These are phyloP conservation scores for Porites cylindrica DNA, from an alignment of 92 coral and sea anemone species.

Conservation along the genomic window DNA sequence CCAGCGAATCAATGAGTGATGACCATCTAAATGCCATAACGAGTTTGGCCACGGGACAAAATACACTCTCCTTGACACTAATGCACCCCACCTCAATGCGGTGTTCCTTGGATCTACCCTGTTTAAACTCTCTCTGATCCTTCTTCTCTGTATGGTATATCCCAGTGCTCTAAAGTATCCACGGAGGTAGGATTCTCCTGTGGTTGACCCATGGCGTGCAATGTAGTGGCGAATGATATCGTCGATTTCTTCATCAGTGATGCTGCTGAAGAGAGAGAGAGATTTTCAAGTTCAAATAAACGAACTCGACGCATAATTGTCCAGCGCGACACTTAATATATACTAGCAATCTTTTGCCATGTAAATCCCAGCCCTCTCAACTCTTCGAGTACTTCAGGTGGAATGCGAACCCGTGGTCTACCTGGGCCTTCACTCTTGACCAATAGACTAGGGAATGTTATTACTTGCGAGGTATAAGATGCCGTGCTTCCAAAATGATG, in stretches of 20 bases:
- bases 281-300: slow-evolving; percentile 37
- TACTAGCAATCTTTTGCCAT: slow-evolving; percentile 57
- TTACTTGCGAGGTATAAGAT: neutral
- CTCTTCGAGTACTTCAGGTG: slow-evolving; percentile 50
- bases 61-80: too few relatives aligned
- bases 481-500: slow-evolving; percentile 17
- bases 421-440: slow-evolving; percentile 46
- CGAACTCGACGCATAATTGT: slow-evolving; percentile 63
- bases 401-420: slow-evolving; percentile 52
- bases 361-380: slow-evolving; percentile 58
- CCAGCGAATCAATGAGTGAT: slow-evolving; percentile 82
- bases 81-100: slow-evolving; percentile 20
- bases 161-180: slow-evolving; percentile 65
- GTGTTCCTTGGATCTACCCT: slow-evolving; percentile 83
- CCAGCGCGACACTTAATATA: slow-evolving; percentile 67
- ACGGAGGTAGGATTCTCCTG: slow-evolving; percentile 62
- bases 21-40: slow-evolving; percentile 58
- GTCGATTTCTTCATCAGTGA: slow-evolving; percentile 53
- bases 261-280: slow-evolving; percentile 36
- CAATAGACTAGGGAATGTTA: neutral
- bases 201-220: slow-evolving; percentile 67
- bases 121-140: slow-evolving; percentile 70
- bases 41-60: slow-evolving; percentile 74
- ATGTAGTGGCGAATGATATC: slow-evolving; percentile 48
- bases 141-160: slow-evolving; percentile 59